Evolutionary conservation across 2,888 invertebrate species (phyloP), one percentile per base, ranked within the genome.

Genomic region (Tinea semifulvella): DNA sequence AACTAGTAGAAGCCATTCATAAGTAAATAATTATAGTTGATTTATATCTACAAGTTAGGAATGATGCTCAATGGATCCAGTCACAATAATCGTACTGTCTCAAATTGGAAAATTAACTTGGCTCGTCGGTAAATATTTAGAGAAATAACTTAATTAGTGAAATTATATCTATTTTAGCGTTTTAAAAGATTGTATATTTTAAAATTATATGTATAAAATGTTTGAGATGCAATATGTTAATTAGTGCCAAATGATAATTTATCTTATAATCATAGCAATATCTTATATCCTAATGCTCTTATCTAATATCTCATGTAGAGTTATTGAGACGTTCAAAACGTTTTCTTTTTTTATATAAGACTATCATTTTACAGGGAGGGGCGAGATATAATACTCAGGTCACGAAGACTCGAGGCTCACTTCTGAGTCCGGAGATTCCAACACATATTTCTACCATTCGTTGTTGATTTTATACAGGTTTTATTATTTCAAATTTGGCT

Each of bases 221-320:
- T 69, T 65, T 68, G 67, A 72, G 68, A 76, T 76, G 79, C 77
- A 77, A 79, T 80, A 80, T 76, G 75, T 17, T 79, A 77, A 71
- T 77, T 80, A 79, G 80, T 80, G 80, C 80, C 80, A 80, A 80
- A 80, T 79, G 77, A 79, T 79, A 79, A 79, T 74, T 80, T 79
- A 75, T 77, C 79, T 79, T 5, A n/a, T 7, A 11, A 31, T 20
- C 64, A 76, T 80, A 80, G 79, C 79, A 69, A 76, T 79, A 77
- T 75, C 70, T 68, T 62, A 69, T 76, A 75, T 71, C 72, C 73
- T 77, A 77, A n/a, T 68, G 72, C 74, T 74, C 76, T 75, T 75
- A 72, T 67, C 70, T 76, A 76, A 72, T n/a, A n/a, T 73, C 70
- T 77, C 74, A 72, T 67, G 73, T 79, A 79, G 76, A 74, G 76